Evolutionary conservation across 2,113 vertebrate genomes (phyloP).

Genomic region (Lynx canadensis): DNA sequence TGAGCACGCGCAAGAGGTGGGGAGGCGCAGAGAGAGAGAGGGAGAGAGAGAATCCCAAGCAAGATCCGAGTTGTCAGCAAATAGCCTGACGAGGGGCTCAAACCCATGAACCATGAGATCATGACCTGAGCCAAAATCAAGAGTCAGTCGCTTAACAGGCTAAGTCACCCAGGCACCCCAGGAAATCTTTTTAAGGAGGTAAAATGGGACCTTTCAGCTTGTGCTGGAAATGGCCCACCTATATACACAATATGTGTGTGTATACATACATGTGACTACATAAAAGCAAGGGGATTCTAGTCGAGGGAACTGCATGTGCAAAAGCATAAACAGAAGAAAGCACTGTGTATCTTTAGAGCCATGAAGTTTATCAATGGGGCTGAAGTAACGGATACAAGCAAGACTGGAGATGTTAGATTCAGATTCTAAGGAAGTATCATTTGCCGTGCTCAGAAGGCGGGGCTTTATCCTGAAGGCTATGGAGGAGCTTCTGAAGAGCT

Average conservation of each 20-base stretch:
- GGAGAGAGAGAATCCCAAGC: too few relatives aligned
- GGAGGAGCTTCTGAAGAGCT: not conserved
- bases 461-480: not conserved
- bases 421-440: not conserved
- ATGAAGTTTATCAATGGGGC: not conserved
- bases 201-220: not conserved
- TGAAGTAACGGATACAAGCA: not conserved
- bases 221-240: not conserved
- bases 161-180: too few relatives aligned
- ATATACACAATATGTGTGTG: not conserved
- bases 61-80: too few relatives aligned
- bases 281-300: not conserved
- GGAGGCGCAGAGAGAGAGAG: too few relatives aligned
- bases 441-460: too few relatives aligned
- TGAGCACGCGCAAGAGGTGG: too few relatives aligned
- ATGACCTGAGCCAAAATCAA: too few relatives aligned
- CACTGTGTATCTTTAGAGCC: not conserved
- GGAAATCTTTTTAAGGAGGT: not conserved
- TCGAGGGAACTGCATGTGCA: not conserved
- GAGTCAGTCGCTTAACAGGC: too few relatives aligned
- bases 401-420: too few relatives aligned
- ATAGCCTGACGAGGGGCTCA: too few relatives aligned
- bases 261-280: not conserved
- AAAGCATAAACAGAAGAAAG: not conserved
- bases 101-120: too few relatives aligned